A percentile compares a stretch with the other conserved stretches of the same genome.
phyloP scores from a whole-genome alignment of 2,113 vertebrate genomes.

The Proterorhinus semilunaris region DNA sequence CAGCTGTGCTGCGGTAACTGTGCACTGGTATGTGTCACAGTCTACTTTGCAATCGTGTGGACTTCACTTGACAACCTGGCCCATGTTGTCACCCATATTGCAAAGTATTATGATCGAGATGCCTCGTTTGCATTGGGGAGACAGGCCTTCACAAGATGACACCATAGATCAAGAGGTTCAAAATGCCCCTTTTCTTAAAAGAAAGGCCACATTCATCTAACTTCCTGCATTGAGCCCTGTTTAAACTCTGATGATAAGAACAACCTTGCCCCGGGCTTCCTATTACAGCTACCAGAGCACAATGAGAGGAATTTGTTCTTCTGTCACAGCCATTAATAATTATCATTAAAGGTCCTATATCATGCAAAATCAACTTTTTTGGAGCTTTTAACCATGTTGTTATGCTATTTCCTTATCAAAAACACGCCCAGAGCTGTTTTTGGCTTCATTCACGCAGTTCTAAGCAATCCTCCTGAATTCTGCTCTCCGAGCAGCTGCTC shows the following conservation, averaged over 20 bases:
- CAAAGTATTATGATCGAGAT: background rate
- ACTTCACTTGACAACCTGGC: too few relatives aligned
- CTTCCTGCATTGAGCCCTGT: background rate
- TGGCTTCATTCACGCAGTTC: too few relatives aligned
- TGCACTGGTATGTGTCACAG: too few relatives aligned
- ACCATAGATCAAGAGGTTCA: background rate
- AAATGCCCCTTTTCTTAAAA: background rate
- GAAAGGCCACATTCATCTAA: background rate
- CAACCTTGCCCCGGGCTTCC: background rate
- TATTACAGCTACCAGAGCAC: background rate
- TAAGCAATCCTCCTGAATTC: too few relatives aligned
- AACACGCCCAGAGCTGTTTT: too few relatives aligned
- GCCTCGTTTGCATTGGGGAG: background rate
- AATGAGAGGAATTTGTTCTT: background rate
- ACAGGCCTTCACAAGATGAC: background rate
- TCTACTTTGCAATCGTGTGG: too few relatives aligned
- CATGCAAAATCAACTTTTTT: too few relatives aligned
- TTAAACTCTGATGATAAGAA: background rate
- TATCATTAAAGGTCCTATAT: background rate
- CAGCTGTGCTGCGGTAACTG: too few relatives aligned
- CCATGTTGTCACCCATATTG: too few relatives aligned
- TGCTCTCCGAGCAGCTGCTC: too few relatives aligned
- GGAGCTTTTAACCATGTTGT: too few relatives aligned
- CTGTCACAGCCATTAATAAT: background rate
- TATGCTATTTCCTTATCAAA: too few relatives aligned